Conservation (phyloP, 2,113 vertebrate genomes). For the Garra rufa region DNA sequence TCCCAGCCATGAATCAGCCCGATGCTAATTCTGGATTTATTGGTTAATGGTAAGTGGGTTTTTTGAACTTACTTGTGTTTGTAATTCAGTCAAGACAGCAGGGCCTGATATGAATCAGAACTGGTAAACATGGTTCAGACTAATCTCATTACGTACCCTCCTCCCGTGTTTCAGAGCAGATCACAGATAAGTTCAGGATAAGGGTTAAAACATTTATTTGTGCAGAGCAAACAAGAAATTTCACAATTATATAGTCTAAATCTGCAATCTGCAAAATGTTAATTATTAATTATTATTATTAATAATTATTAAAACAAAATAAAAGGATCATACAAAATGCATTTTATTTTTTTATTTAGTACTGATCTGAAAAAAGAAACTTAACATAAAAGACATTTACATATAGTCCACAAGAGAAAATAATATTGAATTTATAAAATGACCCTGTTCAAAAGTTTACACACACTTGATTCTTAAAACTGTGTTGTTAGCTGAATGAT, state of each 20-base stretch:
- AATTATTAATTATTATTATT: too few relatives aligned
- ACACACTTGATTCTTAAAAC: too few relatives aligned
- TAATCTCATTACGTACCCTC: slow-evolving; percentile 72
- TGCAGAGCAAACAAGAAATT: not conserved
- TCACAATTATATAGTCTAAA: not conserved
- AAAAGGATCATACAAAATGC: too few relatives aligned
- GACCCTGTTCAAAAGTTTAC: too few relatives aligned
- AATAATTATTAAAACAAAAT: too few relatives aligned
- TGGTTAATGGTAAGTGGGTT: slow-evolving; percentile 31
- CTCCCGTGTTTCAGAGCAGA: slow-evolving; percentile 61
- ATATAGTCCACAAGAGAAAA: too few relatives aligned
- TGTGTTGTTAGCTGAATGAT: too few relatives aligned
- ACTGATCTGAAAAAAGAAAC: too few relatives aligned
- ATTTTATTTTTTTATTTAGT: too few relatives aligned
- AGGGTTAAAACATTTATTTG: slow-evolving; percentile 12
- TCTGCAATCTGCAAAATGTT: too few relatives aligned
- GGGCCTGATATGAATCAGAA: slow-evolving; percentile 67
- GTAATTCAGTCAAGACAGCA: slow-evolving; percentile 33
- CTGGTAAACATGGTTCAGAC: slow-evolving; percentile 70
- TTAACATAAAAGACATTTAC: too few relatives aligned
- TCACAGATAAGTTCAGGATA: slow-evolving; percentile 58
- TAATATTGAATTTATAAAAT: too few relatives aligned
- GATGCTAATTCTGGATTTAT: slow-evolving; percentile 14
- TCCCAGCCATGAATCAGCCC: not conserved
- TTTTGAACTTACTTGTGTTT: slow-evolving; percentile 1